phyloP scores from a whole-genome alignment of 1,140 invertebrate species.

The Trichonephila inaurata region DNA sequence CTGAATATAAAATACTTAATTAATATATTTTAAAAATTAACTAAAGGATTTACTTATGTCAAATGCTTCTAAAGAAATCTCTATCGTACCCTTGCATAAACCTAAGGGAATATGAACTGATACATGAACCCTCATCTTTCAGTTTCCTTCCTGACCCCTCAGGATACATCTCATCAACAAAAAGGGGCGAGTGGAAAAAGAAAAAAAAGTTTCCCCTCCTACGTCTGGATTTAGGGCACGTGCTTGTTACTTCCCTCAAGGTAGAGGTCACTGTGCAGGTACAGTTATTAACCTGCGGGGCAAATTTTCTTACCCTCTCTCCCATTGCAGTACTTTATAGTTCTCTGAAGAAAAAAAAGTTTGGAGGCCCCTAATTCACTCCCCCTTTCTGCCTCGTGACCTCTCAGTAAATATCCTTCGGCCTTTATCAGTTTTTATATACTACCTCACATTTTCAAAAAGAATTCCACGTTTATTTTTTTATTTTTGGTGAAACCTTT shows the following conservation, averaged over 20 bases:
- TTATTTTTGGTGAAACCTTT: background rate
- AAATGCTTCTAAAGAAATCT: too few relatives aligned
- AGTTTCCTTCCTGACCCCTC: background rate
- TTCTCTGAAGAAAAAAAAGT: background rate
- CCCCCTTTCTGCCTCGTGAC: background rate
- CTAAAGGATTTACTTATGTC: too few relatives aligned
- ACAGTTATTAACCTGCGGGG: constrained; percentile 55
- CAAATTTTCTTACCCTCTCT: constrained; percentile 14
- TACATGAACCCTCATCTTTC: background rate
- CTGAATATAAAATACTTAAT: too few relatives aligned
- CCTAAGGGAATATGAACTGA: background rate
- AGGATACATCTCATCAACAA: constrained; percentile 14
- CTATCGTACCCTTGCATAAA: too few relatives aligned
- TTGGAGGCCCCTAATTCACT: background rate
- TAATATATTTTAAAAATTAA: too few relatives aligned
- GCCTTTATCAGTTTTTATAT: constrained; percentile 19
- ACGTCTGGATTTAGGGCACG: background rate
- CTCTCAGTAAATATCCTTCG: constrained; percentile 15
- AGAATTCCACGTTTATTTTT: background rate
- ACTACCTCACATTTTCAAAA: background rate
- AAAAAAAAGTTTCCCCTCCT: background rate
- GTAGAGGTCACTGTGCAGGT: constrained; percentile 30
- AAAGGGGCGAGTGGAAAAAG: background rate
- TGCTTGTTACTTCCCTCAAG: background rate
- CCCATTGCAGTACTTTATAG: constrained; percentile 16